Conservation (phyloP, 2,113 vertebrate genomes). For the Geococcyx californianus region DNA sequence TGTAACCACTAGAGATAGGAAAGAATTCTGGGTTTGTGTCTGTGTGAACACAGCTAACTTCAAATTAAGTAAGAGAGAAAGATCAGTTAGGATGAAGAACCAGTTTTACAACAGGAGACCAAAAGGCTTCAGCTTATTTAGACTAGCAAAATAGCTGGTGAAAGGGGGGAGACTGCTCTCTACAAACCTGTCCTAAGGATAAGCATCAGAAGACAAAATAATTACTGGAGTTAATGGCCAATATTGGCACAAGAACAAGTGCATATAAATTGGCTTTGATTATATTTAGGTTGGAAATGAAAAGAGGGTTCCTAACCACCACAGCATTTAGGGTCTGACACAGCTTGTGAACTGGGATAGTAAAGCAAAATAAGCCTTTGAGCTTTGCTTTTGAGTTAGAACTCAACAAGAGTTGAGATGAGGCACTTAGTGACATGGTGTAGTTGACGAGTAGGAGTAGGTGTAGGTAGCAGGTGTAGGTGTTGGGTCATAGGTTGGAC, state of each 20-base stretch:
- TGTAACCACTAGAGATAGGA: neutral
- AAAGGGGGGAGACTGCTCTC: neutral
- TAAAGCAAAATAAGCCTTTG: neutral
- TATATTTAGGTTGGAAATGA: conserved; percentile 29
- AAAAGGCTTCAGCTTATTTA: neutral
- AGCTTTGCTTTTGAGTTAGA: neutral
- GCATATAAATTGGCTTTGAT: conserved; percentile 5
- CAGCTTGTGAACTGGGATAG: neutral
- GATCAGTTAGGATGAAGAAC: neutral
- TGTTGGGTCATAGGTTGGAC: too few relatives aligned
- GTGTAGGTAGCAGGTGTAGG: too few relatives aligned
- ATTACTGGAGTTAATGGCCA: conserved; percentile 5
- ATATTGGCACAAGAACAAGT: conserved; percentile 31
- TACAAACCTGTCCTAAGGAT: neutral
- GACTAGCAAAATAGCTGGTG: conserved; percentile 14
- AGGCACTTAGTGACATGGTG: too few relatives aligned
- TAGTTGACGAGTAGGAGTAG: too few relatives aligned
- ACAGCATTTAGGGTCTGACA: neutral
- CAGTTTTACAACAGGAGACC: neutral
- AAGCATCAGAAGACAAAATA: conserved; percentile 46
- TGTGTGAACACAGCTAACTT: neutral
- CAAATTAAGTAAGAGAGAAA: neutral
- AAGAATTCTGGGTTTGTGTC: neutral
- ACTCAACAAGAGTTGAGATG: too few relatives aligned
- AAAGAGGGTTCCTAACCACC: conserved; percentile 12